Conservation (phyloP, 2,113 vertebrate genomes). For the Sphyrna mokarran region DNA sequence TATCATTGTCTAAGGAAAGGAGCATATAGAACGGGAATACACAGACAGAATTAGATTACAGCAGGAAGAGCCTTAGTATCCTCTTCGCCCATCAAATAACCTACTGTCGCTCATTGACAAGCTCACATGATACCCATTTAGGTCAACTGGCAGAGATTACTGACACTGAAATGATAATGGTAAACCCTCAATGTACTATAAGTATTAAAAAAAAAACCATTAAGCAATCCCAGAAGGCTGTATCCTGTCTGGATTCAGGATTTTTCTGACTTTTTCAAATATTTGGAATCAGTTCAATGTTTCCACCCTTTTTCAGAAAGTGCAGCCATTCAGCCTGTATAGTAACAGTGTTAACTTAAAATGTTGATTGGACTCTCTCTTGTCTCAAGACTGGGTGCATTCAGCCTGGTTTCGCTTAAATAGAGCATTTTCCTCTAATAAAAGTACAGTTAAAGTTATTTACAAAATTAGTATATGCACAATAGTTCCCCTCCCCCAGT, state of each 20-base stretch:
- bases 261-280: background rate
- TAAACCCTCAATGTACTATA: background rate
- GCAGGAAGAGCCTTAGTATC: background rate
- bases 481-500: background rate
- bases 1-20: background rate
- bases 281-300: constrained; percentile 10
- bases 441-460: background rate
- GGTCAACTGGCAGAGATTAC: background rate
- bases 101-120: background rate
- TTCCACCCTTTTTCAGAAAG: background rate
- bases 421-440: background rate
- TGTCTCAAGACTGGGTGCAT: background rate
- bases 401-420: background rate
- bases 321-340: background rate
- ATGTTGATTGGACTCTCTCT: background rate
- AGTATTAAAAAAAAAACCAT: background rate
- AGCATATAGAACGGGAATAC: background rate
- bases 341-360: background rate
- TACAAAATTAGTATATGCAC: background rate
- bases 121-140: background rate
- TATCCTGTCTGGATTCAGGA: background rate
- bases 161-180: background rate
- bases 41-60: background rate
- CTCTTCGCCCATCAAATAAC: background rate
- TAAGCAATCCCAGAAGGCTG: background rate